Evolutionary conservation across 2,797 vertebrate genomes (phyloP).

Genomic region (Huso huso): DNA sequence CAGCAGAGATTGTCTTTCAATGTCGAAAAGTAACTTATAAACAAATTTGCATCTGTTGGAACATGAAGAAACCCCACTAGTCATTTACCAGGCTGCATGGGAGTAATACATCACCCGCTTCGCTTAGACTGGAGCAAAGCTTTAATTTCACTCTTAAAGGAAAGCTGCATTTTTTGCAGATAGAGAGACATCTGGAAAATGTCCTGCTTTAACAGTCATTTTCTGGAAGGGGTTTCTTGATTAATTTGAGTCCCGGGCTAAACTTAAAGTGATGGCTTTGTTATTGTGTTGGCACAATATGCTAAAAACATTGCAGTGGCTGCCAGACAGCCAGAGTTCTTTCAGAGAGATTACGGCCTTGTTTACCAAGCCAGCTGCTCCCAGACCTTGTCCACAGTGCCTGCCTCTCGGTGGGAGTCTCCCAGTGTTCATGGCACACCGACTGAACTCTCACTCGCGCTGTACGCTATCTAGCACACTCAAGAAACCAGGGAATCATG

Average conservation of each 20-base stretch:
- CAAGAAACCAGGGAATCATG: background rate
- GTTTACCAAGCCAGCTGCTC: slow-evolving; percentile 64
- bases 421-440: slow-evolving; percentile 52
- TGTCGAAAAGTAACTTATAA: background rate
- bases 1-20: background rate
- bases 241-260: slow-evolving; percentile 54
- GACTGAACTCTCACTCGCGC: slow-evolving; percentile 48
- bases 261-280: slow-evolving; percentile 58
- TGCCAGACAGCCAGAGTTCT: slow-evolving; percentile 54
- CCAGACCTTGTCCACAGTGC: slow-evolving; percentile 47
- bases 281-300: slow-evolving; percentile 59
- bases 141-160: slow-evolving; percentile 41
- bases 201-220: slow-evolving; percentile 43
- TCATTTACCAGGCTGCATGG: slow-evolving; percentile 8
- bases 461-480: background rate
- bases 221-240: slow-evolving; percentile 57
- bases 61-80: background rate
- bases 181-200: slow-evolving; percentile 41
- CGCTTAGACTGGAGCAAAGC: slow-evolving; percentile 36
- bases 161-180: slow-evolving; percentile 36
- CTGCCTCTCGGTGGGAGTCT: slow-evolving; percentile 55
- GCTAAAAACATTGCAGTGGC: slow-evolving; percentile 44
- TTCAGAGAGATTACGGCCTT: slow-evolving; percentile 61
- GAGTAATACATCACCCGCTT: slow-evolving; percentile 39
- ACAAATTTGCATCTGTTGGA: background rate